A percentile compares a stretch with the other conserved stretches of the same genome.
Evolutionary conservation across 1,140 invertebrate species (phyloP).

Genomic region (Drosophila teissieri): DNA sequence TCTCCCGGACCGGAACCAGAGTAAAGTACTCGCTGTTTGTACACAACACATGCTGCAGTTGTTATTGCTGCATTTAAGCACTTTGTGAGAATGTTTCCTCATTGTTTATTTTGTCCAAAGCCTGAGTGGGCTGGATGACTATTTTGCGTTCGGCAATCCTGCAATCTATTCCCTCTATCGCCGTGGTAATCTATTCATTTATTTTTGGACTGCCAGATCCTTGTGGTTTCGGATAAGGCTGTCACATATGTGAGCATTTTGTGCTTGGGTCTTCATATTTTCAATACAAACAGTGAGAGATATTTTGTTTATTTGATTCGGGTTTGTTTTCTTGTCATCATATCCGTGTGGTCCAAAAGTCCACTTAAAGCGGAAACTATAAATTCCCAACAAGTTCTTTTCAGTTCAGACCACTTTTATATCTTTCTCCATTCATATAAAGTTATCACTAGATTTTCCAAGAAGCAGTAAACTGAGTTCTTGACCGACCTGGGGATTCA

Average conservation of each 20-base stretch:
- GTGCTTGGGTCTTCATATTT: conserved; percentile 55
- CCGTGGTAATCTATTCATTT: conserved; percentile 30
- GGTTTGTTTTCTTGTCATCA: conserved; percentile 43
- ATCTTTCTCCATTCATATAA: conserved; percentile 39
- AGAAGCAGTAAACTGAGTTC: conserved; percentile 39
- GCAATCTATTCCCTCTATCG: conserved; percentile 27
- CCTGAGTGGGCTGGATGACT: conserved; percentile 32
- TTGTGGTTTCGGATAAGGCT: conserved; percentile 25
- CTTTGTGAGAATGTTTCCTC: conserved; percentile 73
- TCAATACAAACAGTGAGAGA: conserved; percentile 48
- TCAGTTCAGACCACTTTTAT: conserved; percentile 31
- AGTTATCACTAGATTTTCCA: conserved; percentile 45
- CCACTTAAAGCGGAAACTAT: conserved; percentile 62
- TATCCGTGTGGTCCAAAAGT: conserved; percentile 45
- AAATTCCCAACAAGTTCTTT: conserved; percentile 65
- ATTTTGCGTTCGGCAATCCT: conserved; percentile 19
- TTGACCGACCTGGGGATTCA: conserved; percentile 36
- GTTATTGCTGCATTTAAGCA: conserved; percentile 71
- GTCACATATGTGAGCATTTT: conserved; percentile 66
- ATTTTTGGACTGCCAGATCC: conserved; percentile 54
- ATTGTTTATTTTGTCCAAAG: conserved; percentile 75
- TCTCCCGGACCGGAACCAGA: conserved; percentile 37
- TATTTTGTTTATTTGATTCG: conserved; percentile 52
- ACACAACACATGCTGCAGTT: conserved; percentile 69
- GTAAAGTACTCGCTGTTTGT: conserved; percentile 46